Conservation (phyloP, 2,888 invertebrate species). For the Bimastos eiseni region DNA sequence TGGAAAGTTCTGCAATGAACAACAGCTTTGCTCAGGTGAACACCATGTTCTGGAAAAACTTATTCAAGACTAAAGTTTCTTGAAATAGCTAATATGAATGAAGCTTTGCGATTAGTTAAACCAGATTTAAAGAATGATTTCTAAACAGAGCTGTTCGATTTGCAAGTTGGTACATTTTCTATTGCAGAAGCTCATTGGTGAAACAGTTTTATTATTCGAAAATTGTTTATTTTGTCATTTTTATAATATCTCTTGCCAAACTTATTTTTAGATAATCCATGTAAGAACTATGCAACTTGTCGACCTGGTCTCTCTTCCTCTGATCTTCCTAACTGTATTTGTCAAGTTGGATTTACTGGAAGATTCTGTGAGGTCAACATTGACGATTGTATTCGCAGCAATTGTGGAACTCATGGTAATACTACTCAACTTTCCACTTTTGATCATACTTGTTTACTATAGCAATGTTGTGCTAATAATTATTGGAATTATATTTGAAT, state of each 20-base stretch:
- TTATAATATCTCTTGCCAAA: background rate
- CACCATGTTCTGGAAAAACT: background rate
- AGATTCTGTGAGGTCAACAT: conserved; percentile 51
- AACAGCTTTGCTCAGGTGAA: conserved; percentile 16
- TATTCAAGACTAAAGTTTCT: background rate
- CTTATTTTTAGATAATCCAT: conserved; percentile 48
- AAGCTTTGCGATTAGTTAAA: background rate
- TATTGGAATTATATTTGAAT: background rate
- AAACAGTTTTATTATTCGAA: background rate
- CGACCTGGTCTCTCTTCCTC: conserved; percentile 39
- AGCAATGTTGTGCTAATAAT: background rate
- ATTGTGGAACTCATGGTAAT: conserved; percentile 47
- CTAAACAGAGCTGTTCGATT: background rate
- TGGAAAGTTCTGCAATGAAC: conserved; percentile 29
- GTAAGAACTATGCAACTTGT: conserved; percentile 53
- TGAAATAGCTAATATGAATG: background rate
- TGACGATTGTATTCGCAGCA: conserved; percentile 50
- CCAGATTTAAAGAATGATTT: background rate
- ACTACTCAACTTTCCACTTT: background rate
- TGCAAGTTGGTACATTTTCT: background rate
- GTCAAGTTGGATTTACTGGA: conserved; percentile 53
- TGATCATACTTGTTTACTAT: background rate
- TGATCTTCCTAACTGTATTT: conserved; percentile 46
- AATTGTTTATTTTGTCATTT: background rate
- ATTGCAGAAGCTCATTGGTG: background rate